phyloP scores from a whole-genome alignment of 1,140 invertebrate genomes.

The Brevipalpus yothersi region DNA sequence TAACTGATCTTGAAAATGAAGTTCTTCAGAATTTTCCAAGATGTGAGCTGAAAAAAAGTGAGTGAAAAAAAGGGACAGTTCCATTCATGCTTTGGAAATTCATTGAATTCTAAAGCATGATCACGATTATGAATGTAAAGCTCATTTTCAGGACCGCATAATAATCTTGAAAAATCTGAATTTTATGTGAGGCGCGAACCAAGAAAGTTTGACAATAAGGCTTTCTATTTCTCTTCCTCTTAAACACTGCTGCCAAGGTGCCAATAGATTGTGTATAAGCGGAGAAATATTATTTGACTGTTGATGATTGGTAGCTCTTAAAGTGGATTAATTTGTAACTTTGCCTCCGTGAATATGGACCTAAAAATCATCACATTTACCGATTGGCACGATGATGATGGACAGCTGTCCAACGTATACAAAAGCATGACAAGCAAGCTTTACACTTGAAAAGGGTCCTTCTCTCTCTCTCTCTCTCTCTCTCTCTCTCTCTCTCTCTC shows the following conservation, averaged over 20 bases:
- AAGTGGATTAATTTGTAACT: background rate
- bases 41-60: too few species aligned
- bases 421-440: conserved; percentile 4
- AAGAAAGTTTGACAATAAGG: too few species aligned
- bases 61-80: too few species aligned
- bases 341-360: background rate
- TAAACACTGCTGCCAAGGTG: background rate
- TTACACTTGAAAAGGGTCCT: background rate
- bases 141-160: too few species aligned
- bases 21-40: too few species aligned
- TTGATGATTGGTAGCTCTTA: background rate
- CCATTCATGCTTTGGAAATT: too few species aligned
- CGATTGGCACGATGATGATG: conserved; percentile 5
- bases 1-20: too few species aligned
- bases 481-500: conserved; percentile 1
- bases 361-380: conserved; percentile 2
- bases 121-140: too few species aligned
- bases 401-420: conserved; percentile 9
- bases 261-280: background rate
- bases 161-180: too few species aligned
- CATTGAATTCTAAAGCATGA: too few species aligned
- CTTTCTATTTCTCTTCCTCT: background rate
- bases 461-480: conserved; percentile 2
- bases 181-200: too few species aligned
- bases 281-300: background rate